Conservation (phyloP, 92 coral and sea anemone species). For the Siderastrea siderea region DNA sequence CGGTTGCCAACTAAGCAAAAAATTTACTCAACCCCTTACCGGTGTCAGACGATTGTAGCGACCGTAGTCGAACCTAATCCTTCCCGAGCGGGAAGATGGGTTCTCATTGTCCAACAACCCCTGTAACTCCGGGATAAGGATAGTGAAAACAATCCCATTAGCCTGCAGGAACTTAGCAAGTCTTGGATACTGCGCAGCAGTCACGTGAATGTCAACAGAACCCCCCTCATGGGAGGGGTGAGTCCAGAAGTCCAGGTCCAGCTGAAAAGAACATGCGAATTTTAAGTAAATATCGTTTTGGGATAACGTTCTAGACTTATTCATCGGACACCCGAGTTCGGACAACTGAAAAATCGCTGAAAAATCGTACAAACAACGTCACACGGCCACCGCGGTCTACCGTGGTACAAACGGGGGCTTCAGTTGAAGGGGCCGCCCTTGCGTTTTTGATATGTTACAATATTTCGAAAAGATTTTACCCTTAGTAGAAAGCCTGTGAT, state of each 20-base stretch:
- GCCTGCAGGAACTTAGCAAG: slow-evolving; percentile 65
- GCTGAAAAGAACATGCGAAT: neutral
- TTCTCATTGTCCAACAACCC: slow-evolving; percentile 68
- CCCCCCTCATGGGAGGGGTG: slow-evolving; percentile 79
- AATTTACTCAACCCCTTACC: slow-evolving; percentile 28
- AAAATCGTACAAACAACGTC: no score
- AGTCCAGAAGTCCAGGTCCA: slow-evolving; percentile 90
- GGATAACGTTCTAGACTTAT: no score
- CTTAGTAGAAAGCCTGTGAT: no score
- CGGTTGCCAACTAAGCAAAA: no score
- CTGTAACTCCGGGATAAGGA: slow-evolving; percentile 83
- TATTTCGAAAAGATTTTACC: no score
- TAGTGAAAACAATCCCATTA: slow-evolving; percentile 61
- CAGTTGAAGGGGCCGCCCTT: no score
- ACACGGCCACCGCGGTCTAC: no score
- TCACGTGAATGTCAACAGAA: slow-evolving; percentile 84
- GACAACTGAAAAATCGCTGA: no score
- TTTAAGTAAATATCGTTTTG: no score
- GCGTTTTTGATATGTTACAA: no score
- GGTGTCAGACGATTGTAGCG: slow-evolving; percentile 70
- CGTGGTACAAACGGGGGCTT: no score
- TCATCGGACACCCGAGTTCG: no score
- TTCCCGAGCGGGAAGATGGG: slow-evolving; percentile 34
- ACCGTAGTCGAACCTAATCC: slow-evolving; percentile 66
- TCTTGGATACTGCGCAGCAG: slow-evolving; percentile 35